A percentile compares a stretch with the other conserved stretches of the same genome.
These are phyloP conservation scores for Pimpla rufipes DNA, from an alignment of 2,888 invertebrate species.

Conservation along the genomic window DNA sequence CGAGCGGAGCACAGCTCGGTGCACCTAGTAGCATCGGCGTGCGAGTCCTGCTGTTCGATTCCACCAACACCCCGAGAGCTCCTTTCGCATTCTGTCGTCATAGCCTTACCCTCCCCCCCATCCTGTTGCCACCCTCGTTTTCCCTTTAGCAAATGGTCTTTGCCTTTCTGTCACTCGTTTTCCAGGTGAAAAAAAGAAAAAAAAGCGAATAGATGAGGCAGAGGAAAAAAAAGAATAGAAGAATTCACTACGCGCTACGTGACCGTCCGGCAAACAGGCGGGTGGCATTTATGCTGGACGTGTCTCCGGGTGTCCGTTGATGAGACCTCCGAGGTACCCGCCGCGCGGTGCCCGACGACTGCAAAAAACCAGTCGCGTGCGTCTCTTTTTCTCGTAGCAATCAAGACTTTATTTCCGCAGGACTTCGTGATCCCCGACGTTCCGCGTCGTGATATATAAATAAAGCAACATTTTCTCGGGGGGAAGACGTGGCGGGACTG, in stretches of 20 bases:
- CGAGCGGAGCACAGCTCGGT: conserved; percentile 27
- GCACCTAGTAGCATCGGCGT: conserved; percentile 29
- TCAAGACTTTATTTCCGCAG: conserved; percentile 53
- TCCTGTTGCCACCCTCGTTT: conserved; percentile 2
- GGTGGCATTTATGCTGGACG: conserved; percentile 56
- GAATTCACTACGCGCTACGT: conserved; percentile 50
- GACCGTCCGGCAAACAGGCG: conserved; percentile 49
- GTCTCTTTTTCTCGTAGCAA: conserved; percentile 23
- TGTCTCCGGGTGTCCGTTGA: conserved; percentile 55
- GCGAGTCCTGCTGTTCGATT: conserved; percentile 38
- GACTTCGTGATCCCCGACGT: conserved; percentile 40
- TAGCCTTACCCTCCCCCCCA: conserved; percentile 5
- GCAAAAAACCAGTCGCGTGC: conserved; percentile 36
- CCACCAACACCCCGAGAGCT: conserved; percentile 33
- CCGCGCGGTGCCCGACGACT: background rate
- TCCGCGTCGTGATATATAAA: background rate
- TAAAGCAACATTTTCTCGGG: background rate
- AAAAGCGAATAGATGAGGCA: conserved; percentile 7
- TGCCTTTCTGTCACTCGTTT: conserved; percentile 34
- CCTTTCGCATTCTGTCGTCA: conserved; percentile 30
- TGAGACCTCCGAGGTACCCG: conserved; percentile 27
- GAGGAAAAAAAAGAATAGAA: conserved; percentile 47
- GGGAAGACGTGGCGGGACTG: background rate
- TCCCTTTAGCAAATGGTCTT: conserved; percentile 7
- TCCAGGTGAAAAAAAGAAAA: conserved; percentile 16